Evolutionary conservation across 2,113 vertebrate genomes (phyloP), one percentile per base, ranked within the genome.

Genomic region (Chiloscyllium plagiosum): DNA sequence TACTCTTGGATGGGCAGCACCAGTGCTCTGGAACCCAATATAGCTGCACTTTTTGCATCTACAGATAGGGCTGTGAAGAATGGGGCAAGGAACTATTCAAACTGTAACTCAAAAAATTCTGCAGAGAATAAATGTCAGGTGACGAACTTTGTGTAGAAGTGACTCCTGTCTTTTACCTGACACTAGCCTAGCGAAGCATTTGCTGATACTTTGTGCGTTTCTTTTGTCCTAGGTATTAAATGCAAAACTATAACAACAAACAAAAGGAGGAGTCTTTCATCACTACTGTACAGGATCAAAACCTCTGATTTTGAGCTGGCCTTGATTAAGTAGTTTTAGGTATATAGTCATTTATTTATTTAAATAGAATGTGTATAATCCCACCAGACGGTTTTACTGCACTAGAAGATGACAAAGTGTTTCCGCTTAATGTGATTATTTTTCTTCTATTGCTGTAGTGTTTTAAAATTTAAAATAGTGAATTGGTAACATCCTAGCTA

Each of bases 281-380:
- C 96, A 96, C 97, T 97, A 95, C 97, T 97, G 96, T 96, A 97
- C 96, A 97, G 97, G 97, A 97, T 96, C 97, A 97, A 96, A 95
- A 96, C 94, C 98, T 97, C 97, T 96, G 95, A 96, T 95, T 96
- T 97, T 97, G 96, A 98, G 97, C 97, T 95, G 96, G 97, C 97
- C 97, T 97, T 97, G 97, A 97, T 97, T 97, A 96, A 90, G 33
- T 97, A 96, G 96, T 97, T 97, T 97, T 87, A 89, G 96, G 95
- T 97, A 97, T 97, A 98, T 98, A 98, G 97, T 97, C 98, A 98
- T 99, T 99, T 98, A 99, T 99, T 99, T 99, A 98, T 99, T 98
- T 96, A 98, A 96, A 96, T 98, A 98, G 97, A 97, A 97, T 98
- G 96, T 95, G 94, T 95, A 95, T 95, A 95, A 95, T 72, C 94